Evolutionary conservation across 2,888 invertebrate genomes (phyloP).

Genomic region (Elegia similella): DNA sequence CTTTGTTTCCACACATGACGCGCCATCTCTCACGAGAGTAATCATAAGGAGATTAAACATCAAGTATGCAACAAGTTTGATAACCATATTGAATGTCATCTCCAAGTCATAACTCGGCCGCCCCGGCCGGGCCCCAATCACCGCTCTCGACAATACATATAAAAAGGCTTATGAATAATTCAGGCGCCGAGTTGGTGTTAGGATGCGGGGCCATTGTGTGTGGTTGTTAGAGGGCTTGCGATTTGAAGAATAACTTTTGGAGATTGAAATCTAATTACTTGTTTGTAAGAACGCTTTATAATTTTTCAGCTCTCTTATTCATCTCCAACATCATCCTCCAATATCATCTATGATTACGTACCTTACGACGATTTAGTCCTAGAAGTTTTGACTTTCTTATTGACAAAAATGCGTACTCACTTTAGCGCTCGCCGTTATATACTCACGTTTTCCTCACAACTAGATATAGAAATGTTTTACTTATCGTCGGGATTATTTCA

Average conservation of each 20-base stretch:
- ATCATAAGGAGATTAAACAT: not conserved
- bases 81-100: slow-evolving; percentile 5
- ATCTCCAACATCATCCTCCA: no score
- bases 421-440: no score
- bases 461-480: no score
- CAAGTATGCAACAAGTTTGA: slow-evolving; percentile 9
- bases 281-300: not conserved
- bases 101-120: not conserved
- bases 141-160: not conserved
- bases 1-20: no score
- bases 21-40: not conserved
- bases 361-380: no score
- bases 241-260: not conserved
- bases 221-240: not conserved
- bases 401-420: no score
- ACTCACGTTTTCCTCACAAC: no score
- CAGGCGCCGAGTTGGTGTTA: not conserved
- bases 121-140: not conserved
- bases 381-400: no score
- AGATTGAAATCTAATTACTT: not conserved
- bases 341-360: no score
- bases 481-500: no score
- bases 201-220: not conserved
- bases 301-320: not conserved
- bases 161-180: slow-evolving; percentile 13